Evolutionary conservation across 2,888 invertebrate genomes (phyloP).

Genomic region (Pseudoips prasinana): DNA sequence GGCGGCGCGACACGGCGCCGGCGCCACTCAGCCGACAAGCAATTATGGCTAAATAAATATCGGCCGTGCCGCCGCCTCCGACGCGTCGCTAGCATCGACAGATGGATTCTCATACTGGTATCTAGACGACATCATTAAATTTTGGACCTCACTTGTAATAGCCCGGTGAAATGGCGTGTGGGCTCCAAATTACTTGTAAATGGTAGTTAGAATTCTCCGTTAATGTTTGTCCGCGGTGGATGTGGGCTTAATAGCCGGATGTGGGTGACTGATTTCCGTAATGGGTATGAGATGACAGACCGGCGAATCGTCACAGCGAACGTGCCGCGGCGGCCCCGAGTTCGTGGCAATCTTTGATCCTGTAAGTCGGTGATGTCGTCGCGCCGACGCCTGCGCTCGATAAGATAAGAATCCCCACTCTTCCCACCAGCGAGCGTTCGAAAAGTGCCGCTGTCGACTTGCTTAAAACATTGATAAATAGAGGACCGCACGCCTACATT

Average conservation of each 20-base stretch:
- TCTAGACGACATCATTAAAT: conserved; percentile 72
- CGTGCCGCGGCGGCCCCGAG: conserved; percentile 24
- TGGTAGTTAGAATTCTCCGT: conserved; percentile 48
- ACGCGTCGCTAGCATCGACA: conserved; percentile 64
- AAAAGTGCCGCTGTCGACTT: conserved; percentile 50
- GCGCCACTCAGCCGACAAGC: conserved; percentile 79
- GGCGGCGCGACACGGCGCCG: conserved; percentile 74
- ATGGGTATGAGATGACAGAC: conserved; percentile 35
- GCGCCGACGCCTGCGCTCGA: conserved; percentile 54
- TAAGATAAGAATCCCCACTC: conserved; percentile 45
- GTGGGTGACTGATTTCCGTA: conserved; percentile 52
- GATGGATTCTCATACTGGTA: conserved; percentile 64
- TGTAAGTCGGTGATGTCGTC: conserved; percentile 49
- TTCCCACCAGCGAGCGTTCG: conserved; percentile 30
- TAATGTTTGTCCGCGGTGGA: conserved; percentile 48
- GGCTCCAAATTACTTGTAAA: conserved; percentile 57
- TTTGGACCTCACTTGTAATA: conserved; percentile 56
- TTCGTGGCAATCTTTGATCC: conserved; percentile 47
- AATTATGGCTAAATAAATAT: conserved; percentile 82
- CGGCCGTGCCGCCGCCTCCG: conserved; percentile 72
- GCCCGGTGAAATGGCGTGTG: conserved; percentile 57
- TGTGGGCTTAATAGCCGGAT: conserved; percentile 57
- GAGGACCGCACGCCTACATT: conserved; percentile 51
- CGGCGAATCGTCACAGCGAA: conserved; percentile 28
- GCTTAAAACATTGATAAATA: conserved; percentile 65